Base-by-base conservation (phyloP, 2,113 vertebrate genomes). In the Odontophorus gujanensis region DNA sequence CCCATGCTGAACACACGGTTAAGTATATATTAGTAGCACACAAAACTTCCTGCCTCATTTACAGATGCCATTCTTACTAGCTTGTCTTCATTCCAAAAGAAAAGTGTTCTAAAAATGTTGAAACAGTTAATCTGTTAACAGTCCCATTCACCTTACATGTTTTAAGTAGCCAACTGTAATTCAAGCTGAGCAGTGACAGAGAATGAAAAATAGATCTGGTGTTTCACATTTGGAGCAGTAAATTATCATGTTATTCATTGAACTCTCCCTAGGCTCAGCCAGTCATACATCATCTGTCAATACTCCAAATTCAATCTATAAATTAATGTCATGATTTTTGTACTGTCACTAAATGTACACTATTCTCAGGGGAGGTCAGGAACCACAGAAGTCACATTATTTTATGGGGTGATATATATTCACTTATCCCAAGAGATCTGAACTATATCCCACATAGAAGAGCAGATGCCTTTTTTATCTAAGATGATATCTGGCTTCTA, bases 281-380 rank as follows among this genome's bases (percentile, higher is more conserved):
- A 89, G 80, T 85, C 63, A 84, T 94, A 90, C 11, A 94, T 91
- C 78, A 91, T 69, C 87, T 94, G 85, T 93, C 93, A 94, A 59
- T 87, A 81, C 21, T 78, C 63, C 61, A 94, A 87, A 96, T 94
- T 96, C 81, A 77, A 85, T 81, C 85, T 92, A 93, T 73, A 96
- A 96, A 95, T 95, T 91, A 92, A 73, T 68, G 67, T 79, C 90
- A 93, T 57, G 45, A 75, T 75, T 91, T 87, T 40, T 82, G 42
- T 77, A 51, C 69, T 93, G 68, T 75, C 82, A 88, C 57, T 92
- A 95, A 93, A 85, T 66, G 51, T 57, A 69, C 62, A 62, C 28
- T 81, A 28, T 82, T 88, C 92, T 81, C 69, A 77, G 45, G 71
- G 85, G 92, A 94, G 71, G 57, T 66, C 67, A 90, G 30, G 28